A percentile compares a stretch with the other conserved stretches of the same genome.
phyloP scores from a whole-genome alignment of 2,797 vertebrate genomes.

The Neostethus bicornis region DNA sequence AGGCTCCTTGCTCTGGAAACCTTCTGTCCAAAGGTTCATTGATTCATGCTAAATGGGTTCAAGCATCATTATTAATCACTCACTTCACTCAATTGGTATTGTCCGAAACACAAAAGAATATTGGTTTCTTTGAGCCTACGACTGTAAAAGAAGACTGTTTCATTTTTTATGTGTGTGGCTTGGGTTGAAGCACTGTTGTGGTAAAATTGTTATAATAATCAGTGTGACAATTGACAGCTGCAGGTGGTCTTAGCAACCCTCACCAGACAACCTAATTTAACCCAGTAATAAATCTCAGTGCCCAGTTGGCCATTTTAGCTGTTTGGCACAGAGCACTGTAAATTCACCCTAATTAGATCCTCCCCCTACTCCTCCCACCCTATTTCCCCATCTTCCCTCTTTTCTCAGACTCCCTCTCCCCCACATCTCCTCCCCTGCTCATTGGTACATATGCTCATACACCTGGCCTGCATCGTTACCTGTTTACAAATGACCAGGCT shows the following conservation, averaged over 20 bases:
- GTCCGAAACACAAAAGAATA: conserved; percentile 61
- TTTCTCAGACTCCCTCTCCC: conserved; percentile 50
- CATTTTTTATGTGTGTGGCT: conserved; percentile 20
- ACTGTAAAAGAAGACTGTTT: conserved; percentile 25
- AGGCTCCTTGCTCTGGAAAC: conserved; percentile 64
- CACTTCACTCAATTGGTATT: conserved; percentile 64
- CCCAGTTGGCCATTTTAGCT: conserved; percentile 79
- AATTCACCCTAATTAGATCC: conserved; percentile 77
- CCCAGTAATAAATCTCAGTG: conserved; percentile 74
- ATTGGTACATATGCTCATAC: conserved; percentile 86
- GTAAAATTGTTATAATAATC: conserved; percentile 63
- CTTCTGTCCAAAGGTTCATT: conserved; percentile 73
- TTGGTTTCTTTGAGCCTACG: conserved; percentile 25
- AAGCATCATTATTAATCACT: conserved; percentile 72
- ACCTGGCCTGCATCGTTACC: conserved; percentile 94
- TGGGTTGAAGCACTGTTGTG: conserved; percentile 36
- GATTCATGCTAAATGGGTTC: conserved; percentile 75
- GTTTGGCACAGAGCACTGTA: conserved; percentile 77
- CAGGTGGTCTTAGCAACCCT: conserved; percentile 67
- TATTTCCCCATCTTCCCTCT: conserved; percentile 47
- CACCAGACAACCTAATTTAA: conserved; percentile 75
- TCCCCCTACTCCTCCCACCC: conserved; percentile 69
- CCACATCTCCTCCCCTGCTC: conserved; percentile 67
- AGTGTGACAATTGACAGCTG: conserved; percentile 70
- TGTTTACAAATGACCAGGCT: conserved; percentile 97